Evolutionary conservation across 53 echinoderm and acorn worm genomes (phyloP).

Genomic region (Echinometra lucunter): DNA sequence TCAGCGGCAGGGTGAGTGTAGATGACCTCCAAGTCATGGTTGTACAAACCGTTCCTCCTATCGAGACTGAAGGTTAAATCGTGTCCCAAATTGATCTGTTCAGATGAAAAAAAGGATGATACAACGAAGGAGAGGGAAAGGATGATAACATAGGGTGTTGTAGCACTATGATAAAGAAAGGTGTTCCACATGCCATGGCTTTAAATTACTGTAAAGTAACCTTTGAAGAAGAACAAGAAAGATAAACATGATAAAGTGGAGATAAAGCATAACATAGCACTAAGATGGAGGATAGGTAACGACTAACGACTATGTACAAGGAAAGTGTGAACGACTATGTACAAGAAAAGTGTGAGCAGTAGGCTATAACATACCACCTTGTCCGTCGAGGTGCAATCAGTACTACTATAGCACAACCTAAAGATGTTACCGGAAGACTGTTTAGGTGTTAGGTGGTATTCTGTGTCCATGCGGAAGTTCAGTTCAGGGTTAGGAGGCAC

Average conservation of each 20-base stretch:
- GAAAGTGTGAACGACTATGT: neutral
- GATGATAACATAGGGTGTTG: no score
- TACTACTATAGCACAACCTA: conserved; percentile 53
- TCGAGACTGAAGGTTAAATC: conserved; percentile 14
- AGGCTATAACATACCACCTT: conserved; percentile 45
- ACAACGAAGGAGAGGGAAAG: neutral
- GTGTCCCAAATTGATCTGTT: conserved; percentile 54
- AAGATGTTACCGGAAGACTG: conserved; percentile 46
- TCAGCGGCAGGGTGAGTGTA: conserved; percentile 50
- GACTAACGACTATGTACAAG: neutral
- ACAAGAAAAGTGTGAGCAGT: neutral
- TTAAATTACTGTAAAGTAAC: no score
- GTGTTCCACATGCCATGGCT: no score
- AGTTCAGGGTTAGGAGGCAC: conserved; percentile 12
- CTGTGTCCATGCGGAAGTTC: conserved; percentile 56
- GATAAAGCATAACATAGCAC: neutral
- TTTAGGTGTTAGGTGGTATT: neutral
- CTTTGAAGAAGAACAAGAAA: no score
- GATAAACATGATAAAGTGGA: no score
- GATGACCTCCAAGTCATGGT: conserved; percentile 1
- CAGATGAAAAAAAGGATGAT: neutral
- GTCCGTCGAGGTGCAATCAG: conserved; percentile 38
- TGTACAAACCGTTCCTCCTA: neutral
- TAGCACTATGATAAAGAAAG: no score
- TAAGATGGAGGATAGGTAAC: no score